A percentile compares a stretch with the other conserved stretches of the same genome.
phyloP scores from a whole-genome alignment of 2,797 vertebrate genomes.

The Argyrosomus regius region DNA sequence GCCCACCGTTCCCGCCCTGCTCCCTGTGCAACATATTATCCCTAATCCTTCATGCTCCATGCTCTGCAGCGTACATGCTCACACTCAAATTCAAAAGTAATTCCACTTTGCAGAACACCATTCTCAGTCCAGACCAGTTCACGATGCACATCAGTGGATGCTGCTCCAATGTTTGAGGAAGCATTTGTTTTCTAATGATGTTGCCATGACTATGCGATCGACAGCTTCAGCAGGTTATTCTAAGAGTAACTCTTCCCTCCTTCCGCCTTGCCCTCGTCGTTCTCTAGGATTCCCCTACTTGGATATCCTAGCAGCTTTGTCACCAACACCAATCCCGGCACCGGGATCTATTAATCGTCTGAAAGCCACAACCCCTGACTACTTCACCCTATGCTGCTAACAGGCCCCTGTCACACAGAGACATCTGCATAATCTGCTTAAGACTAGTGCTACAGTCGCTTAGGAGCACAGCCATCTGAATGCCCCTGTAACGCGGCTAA shows the following conservation, averaged over 20 bases:
- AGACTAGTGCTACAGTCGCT: constrained; percentile 75
- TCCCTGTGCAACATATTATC: constrained; percentile 65
- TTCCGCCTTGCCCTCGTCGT: constrained; percentile 23
- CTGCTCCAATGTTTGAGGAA: constrained; percentile 17
- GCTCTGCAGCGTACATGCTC: constrained; percentile 59
- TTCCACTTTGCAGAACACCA: constrained; percentile 24
- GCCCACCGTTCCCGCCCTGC: constrained; percentile 61
- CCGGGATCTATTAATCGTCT: constrained; percentile 74
- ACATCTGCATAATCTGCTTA: constrained; percentile 92
- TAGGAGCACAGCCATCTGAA: constrained; percentile 72
- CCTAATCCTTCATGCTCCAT: constrained; percentile 80
- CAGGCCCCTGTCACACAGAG: constrained; percentile 75
- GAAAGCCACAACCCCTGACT: constrained; percentile 72
- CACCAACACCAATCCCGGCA: constrained; percentile 73
- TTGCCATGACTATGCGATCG: constrained; percentile 24
- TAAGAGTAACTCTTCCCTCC: constrained; percentile 45
- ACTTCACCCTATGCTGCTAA: constrained; percentile 74
- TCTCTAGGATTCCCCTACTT: constrained; percentile 74
- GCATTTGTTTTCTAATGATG: constrained; percentile 35
- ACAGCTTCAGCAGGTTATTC: constrained; percentile 50
- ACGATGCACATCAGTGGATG: constrained; percentile 23
- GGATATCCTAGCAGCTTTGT: constrained; percentile 75
- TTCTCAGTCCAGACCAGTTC: constrained; percentile 20
- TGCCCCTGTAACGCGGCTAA: constrained; percentile 72
- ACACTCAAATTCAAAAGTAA: constrained; percentile 35